Base-by-base conservation (phyloP, 2,797 vertebrate species). In the Paguma larvata region DNA sequence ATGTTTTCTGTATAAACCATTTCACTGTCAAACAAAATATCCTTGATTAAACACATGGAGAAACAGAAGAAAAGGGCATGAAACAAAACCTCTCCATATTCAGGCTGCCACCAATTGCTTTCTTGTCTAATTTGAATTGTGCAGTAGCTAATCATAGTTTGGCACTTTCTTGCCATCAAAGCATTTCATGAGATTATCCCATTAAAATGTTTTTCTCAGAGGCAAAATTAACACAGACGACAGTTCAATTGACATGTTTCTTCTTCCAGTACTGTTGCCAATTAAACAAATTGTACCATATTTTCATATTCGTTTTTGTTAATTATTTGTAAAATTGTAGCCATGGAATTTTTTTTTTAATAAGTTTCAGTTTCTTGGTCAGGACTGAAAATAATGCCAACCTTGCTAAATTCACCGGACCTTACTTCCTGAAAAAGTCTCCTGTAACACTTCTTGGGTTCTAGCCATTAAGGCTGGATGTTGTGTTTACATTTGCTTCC, bases 221-320 rank as follows among this genome's bases (percentile, higher is more conserved):
- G 27, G n/a, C n/a, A 87, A 84, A 84, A 91, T 94, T 87, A 91
- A 80, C 34, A 89, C 19, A 25, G 63, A 21, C 87, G 80, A 62
- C 75, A 94, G 30, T 87, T 94, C 78, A 89, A 85, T 30, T 89
- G 59, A 89, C 67, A 86, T 75, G 15, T 68, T 95, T 82, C 59
- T 56, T 27, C 15, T 46, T 75, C 51, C 25, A 34, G 1, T 78
- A 34, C 11, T 6, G 23, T 78, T 94, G 68, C 21, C 89, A 97
- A 77, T 98, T 97, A 96, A 97, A 98, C 9, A 85, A 93, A 85
- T 18, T 92, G 4, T 23, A 89, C 15, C 73, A 72, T 56, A 38
- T 87, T 70, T 87, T 94, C 3, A 89, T 97, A 48, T 65, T 96
- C 21, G 38, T 25, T 70, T 96, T 94, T 87, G 65, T 80, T 85